Conservation (phyloP, 2,888 invertebrate species). For the Mechanitis mazaeus region DNA sequence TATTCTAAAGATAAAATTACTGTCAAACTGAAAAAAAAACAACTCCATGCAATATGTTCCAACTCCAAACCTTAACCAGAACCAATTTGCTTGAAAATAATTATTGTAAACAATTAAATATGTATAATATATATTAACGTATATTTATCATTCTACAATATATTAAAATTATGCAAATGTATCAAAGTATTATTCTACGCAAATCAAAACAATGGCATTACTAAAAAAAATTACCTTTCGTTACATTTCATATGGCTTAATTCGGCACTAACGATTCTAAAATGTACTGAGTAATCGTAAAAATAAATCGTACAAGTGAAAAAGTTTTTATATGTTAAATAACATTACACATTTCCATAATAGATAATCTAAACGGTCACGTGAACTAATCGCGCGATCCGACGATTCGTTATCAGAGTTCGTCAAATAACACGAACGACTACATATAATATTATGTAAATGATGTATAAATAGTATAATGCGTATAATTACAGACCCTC, state of each 20-base stretch:
- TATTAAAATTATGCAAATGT: conserved; percentile 36
- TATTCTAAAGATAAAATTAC: conserved; percentile 3
- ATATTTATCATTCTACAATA: conserved; percentile 48
- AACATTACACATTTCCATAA: conserved; percentile 1
- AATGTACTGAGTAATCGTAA: conserved; percentile 13
- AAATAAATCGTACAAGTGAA: not conserved
- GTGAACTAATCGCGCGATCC: not conserved
- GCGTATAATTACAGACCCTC: conserved; percentile 18
- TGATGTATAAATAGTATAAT: conserved; percentile 13
- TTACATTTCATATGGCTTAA: conserved; percentile 29
- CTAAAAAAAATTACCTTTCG: conserved; percentile 29
- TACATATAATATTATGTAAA: conserved; percentile 13
- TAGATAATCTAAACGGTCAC: not conserved
- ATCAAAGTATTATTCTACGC: conserved; percentile 31
- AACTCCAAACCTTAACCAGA: conserved; percentile 24
- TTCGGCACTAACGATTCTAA: conserved; percentile 26
- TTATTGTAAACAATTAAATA: conserved; percentile 23
- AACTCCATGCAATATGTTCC: not conserved
- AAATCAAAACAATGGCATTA: conserved; percentile 33
- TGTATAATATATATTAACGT: conserved; percentile 30
- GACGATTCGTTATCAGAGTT: no score
- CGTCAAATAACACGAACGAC: not conserved
- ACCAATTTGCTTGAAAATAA: conserved; percentile 24
- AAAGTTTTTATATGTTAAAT: not conserved
- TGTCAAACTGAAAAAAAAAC: conserved; percentile 5